A percentile compares a stretch with the other conserved stretches of the same genome.
These are phyloP conservation scores for Parthenolecanium corni DNA, from an alignment of 2,888 invertebrate species.

Conservation along the genomic window DNA sequence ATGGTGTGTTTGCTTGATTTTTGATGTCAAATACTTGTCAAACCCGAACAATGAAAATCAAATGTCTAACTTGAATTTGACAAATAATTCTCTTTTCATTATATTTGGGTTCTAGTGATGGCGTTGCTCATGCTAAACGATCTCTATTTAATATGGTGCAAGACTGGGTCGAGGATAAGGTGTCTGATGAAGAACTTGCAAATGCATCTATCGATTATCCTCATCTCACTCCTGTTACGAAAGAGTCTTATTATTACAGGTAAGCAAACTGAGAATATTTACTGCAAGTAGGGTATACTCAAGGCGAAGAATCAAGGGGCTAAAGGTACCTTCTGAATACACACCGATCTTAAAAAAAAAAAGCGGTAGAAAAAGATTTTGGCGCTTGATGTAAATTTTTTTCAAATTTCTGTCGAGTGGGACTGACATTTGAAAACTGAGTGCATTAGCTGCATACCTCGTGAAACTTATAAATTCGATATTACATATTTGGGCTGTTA, in stretches of 20 bases:
- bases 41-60: too few relatives aligned
- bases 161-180: constrained; percentile 55
- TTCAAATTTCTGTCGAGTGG: too few relatives aligned
- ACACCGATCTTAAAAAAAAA: too few relatives aligned
- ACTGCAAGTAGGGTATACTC: background rate
- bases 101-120: constrained; percentile 47
- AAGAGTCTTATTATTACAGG: constrained; percentile 66
- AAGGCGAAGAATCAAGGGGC: background rate
- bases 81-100: background rate
- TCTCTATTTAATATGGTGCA: constrained; percentile 57
- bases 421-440: too few relatives aligned
- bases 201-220: constrained; percentile 46
- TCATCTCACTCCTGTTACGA: constrained; percentile 60
- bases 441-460: too few relatives aligned
- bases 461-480: too few relatives aligned
- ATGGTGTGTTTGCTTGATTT: background rate
- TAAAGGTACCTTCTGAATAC: background rate
- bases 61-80: too few relatives aligned
- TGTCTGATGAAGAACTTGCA: constrained; percentile 48
- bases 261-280: constrained; percentile 33
- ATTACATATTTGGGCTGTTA: too few relatives aligned
- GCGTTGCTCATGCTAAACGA: constrained; percentile 60
- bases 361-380: too few relatives aligned
- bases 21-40: too few relatives aligned
- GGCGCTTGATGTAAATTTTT: too few relatives aligned